These are phyloP conservation scores for Marmota flaviventris DNA, from an alignment of 2,113 vertebrate species.

Conservation along the genomic window DNA sequence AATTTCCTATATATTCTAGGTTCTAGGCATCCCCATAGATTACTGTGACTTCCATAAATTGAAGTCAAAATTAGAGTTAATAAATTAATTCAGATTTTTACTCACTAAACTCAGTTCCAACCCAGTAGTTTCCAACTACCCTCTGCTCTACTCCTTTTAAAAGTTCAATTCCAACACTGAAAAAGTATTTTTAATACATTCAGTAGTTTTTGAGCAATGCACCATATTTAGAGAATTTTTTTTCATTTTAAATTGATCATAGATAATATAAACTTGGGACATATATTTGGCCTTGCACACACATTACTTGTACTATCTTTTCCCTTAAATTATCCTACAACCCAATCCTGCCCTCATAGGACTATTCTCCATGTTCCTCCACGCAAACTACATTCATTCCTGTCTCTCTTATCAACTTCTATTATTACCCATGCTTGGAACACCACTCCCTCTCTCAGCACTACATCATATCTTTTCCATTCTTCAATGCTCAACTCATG, in stretches of 20 bases:
- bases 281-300: neutral
- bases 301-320: neutral
- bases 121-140: neutral
- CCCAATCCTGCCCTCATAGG: neutral
- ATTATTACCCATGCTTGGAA: neutral
- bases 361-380: neutral
- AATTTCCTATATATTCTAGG: slow-evolving; percentile 30
- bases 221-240: neutral
- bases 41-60: neutral
- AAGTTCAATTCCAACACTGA: neutral
- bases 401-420: slow-evolving; percentile 6
- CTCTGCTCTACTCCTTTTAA: neutral
- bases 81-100: slow-evolving; percentile 47
- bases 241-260: neutral
- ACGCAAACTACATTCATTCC: neutral
- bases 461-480: neutral
- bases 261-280: neutral
- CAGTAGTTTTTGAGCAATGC: neutral
- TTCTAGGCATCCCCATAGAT: neutral
- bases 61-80: neutral
- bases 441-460: neutral
- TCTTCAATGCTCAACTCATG: neutral
- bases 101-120: slow-evolving; percentile 37
- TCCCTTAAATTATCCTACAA: neutral
- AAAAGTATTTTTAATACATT: slow-evolving; percentile 3